These are phyloP conservation scores for Bos javanicus DNA, from an alignment of 2,113 vertebrate species.

Conservation along the genomic window DNA sequence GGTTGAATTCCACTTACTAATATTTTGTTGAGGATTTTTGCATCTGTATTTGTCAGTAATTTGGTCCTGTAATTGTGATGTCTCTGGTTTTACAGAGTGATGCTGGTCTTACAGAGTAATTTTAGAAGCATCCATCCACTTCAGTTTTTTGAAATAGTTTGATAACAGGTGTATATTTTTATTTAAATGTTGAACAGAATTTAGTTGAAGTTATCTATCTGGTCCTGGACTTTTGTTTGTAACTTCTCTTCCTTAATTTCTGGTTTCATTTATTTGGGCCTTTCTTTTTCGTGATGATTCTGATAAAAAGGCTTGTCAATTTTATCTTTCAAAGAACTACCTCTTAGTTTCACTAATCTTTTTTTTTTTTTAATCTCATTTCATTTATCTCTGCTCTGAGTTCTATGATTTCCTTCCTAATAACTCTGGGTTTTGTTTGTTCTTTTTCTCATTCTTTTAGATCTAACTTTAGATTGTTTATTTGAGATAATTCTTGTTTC, in stretches of 20 bases:
- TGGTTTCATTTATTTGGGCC: not conserved
- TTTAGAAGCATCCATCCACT: not conserved
- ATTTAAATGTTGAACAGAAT: not conserved
- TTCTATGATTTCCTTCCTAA: not conserved
- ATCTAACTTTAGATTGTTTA: not conserved
- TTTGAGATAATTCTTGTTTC: not conserved
- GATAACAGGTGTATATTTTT: not conserved
- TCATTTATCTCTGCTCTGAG: not conserved
- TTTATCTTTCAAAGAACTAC: not conserved
- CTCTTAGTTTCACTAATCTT: not conserved
- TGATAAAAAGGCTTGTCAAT: not conserved
- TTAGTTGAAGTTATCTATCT: not conserved
- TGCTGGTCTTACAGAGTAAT: not conserved
- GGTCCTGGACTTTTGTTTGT: not conserved
- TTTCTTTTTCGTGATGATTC: not conserved
- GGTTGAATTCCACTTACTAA: not conserved
- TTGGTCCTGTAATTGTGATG: not conserved
- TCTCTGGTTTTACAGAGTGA: not conserved
- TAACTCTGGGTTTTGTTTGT: not conserved
- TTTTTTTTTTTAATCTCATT: not conserved
- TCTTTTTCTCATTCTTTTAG: not conserved
- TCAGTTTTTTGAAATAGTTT: not conserved
- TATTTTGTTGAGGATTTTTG: not conserved
- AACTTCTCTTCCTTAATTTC: not conserved
- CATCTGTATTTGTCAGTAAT: not conserved